A percentile compares a stretch with the other conserved stretches of the same genome.
Conservation (phyloP, 92 coral and sea anemone species). For the Heliopora coerulea region DNA sequence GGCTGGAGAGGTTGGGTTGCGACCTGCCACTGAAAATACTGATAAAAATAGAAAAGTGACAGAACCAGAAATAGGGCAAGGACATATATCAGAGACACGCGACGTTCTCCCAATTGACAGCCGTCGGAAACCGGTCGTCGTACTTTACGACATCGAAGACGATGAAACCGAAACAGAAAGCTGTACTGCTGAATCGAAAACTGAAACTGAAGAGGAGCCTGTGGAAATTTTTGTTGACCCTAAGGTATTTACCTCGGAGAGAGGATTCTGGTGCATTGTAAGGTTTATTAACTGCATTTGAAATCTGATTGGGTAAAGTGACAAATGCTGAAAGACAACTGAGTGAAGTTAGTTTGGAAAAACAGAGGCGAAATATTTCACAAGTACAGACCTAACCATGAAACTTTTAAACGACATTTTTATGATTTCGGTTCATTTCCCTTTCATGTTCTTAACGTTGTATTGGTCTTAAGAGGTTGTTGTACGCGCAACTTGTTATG, state of each 20-base stretch:
- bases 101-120: slow-evolving; percentile 72
- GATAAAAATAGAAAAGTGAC: neutral
- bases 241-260: neutral
- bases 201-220: slow-evolving; percentile 30
- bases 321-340: no score
- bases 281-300: no score
- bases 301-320: no score
- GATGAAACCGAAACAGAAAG: slow-evolving; percentile 23
- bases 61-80: neutral
- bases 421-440: no score
- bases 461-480: no score
- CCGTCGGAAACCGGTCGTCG: slow-evolving; percentile 17
- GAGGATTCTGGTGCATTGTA: no score
- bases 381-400: no score
- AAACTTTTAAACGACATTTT: no score
- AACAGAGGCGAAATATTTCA: no score
- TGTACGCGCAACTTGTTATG: no score
- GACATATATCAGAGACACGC: neutral
- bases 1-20: neutral
- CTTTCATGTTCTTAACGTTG: no score
- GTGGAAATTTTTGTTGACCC: slow-evolving; percentile 28
- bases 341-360: no score
- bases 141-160: neutral
- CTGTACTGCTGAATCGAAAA: slow-evolving; percentile 19
- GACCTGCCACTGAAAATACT: neutral